Evolutionary conservation across 2,888 invertebrate species (phyloP), one percentile per base, ranked within the genome.

Genomic region (Punctoribates punctum): DNA sequence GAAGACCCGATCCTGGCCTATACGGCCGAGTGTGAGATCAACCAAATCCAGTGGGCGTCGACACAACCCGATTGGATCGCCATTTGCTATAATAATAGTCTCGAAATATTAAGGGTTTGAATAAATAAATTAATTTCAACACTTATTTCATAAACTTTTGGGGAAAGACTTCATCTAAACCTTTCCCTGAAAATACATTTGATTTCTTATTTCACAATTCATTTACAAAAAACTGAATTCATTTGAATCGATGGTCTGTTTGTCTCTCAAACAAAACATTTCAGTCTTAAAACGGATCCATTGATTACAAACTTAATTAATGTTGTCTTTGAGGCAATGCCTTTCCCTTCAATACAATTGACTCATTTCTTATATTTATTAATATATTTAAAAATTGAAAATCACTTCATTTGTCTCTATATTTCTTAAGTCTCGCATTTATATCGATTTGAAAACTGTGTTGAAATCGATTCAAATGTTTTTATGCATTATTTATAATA

Each of bases 1-100:
- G 98, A 99, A 86, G 99, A 99, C 87, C 99, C 99, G 8, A 99
- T 99, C 83, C 88, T 99, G 75, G 98, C 99, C 0, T 99, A 99
- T 86, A 96, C 97, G 6, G 96, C 97, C 17, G 94, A 94, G 85
- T 98, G 97, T 20, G 99, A 99, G 87, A 98, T 98, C 81, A 97
- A 97, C 88, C 96, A 97, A 87, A 96, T 98, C 81, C 97, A 97
- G 85, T 99, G 99, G 99, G 97, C 98, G 6, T 94, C 96, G 74
- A 97, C 97, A n/a, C 98, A 99, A 84, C 98, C 97, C 15, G 99
- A 99, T 86, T 99, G 99, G 99, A 99, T 99, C 83, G 96, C 97
- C 76, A 99, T 99, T 84, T 98, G 97, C 87, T 99, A 99, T 86
- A 96, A 97, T 86, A 92, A 96, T 84, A 94, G 93, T 82, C 89